Percentiles rank a stretch among this genome's conserved stretches.
These are phyloP conservation scores for Gymnorhina tibicen DNA, from an alignment of 2,113 vertebrate genomes.

Conservation along the genomic window DNA sequence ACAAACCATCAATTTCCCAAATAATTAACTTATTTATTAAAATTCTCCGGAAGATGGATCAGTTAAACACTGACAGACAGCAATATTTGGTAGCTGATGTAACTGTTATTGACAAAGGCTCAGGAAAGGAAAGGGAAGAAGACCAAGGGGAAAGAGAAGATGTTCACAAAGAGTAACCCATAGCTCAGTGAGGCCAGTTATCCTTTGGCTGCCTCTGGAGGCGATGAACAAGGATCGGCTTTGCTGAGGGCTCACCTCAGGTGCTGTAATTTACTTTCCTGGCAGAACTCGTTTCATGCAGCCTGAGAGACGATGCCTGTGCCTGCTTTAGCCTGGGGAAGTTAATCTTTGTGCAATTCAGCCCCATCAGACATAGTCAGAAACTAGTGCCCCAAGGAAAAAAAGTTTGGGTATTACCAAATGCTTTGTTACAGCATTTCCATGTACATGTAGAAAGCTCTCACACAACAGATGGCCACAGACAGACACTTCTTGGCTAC, in stretches of 20 bases:
- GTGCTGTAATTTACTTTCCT: neutral
- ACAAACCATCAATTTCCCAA: neutral
- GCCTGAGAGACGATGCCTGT: neutral
- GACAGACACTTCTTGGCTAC: neutral
- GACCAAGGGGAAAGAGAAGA: neutral
- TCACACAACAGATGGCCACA: neutral
- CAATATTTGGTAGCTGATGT: neutral
- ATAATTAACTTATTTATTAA: neutral
- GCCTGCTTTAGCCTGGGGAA: neutral
- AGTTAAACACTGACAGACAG: neutral
- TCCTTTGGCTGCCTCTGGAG: neutral
- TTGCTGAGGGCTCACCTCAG: neutral
- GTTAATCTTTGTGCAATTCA: neutral
- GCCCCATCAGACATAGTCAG: neutral
- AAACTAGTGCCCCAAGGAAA: neutral
- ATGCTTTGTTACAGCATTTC: neutral
- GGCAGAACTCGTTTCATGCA: neutral
- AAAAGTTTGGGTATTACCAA: neutral
- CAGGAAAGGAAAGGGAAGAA: neutral
- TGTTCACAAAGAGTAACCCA: neutral
- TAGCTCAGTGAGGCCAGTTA: neutral
- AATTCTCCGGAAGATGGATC: neutral
- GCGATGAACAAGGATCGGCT: rapidly evolving
- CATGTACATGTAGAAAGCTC: neutral
- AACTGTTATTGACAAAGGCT: neutral